A percentile compares a stretch with the other conserved stretches of the same genome.
These are phyloP conservation scores for Montipora capitata DNA, from an alignment of 92 coral and sea anemone genomes.

Conservation along the genomic window DNA sequence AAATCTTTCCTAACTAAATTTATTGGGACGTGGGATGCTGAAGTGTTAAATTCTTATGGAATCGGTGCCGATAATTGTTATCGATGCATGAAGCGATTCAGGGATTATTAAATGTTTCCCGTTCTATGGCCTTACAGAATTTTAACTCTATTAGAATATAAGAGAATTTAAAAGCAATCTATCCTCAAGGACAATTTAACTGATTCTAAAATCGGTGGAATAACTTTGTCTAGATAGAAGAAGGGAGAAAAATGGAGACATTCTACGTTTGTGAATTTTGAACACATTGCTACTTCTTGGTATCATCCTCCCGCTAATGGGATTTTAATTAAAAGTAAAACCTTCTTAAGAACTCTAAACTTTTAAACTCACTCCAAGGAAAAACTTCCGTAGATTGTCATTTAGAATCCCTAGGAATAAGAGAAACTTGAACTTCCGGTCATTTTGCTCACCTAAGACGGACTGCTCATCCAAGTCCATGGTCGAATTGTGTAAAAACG, in stretches of 20 bases:
- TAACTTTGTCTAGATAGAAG: background rate
- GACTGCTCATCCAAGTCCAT: slow-evolving; percentile 43
- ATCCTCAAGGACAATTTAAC: background rate
- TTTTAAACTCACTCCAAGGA: slow-evolving; percentile 59
- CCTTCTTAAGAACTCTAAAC: slow-evolving; percentile 72
- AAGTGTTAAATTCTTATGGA: slow-evolving; percentile 15
- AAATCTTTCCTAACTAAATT: slow-evolving; percentile 2
- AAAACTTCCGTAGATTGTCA: slow-evolving; percentile 66
- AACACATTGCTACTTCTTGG: slow-evolving; percentile 57
- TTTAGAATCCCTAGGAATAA: slow-evolving; percentile 25
- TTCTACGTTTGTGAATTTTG: slow-evolving; percentile 64
- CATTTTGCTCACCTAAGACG: slow-evolving; percentile 16
- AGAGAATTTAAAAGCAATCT: background rate
- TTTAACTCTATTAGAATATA: slow-evolving; percentile 16
- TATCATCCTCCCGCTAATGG: slow-evolving; percentile 76
- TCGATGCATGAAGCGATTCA: background rate
- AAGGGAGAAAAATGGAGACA: slow-evolving; percentile 51
- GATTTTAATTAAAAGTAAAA: slow-evolving; percentile 85
- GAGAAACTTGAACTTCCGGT: background rate
- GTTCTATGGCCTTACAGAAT: background rate
- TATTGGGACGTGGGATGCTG: slow-evolving; percentile 4
- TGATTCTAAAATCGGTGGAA: background rate
- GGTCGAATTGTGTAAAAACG: background rate
- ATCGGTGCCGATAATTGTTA: background rate
- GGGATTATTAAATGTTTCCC: background rate